Percentiles rank a stretch among this genome's conserved stretches.
Evolutionary conservation across 2,113 vertebrate genomes (phyloP).

Genomic region (Ammospiza nelsoni): DNA sequence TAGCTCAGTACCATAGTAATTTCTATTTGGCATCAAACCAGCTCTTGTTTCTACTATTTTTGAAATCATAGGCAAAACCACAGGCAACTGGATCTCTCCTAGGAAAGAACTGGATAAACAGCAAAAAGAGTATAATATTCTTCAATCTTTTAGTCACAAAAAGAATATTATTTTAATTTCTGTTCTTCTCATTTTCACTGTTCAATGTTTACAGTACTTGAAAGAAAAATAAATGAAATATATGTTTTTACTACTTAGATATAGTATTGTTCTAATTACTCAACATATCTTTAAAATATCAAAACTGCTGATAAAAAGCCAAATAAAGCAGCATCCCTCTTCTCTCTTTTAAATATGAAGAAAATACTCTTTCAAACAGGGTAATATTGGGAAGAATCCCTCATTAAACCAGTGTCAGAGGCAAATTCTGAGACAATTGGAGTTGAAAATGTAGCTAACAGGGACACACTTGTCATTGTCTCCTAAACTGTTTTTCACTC

Average conservation of each 20-base stretch:
- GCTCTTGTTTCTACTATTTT: constrained; percentile 32
- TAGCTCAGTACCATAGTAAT: not conserved
- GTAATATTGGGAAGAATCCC: not conserved
- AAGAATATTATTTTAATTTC: constrained; percentile 3
- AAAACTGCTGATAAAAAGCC: not conserved
- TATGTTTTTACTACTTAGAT: not conserved
- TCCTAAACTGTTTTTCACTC: not conserved
- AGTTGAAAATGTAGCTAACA: not conserved
- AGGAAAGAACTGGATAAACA: constrained; percentile 10
- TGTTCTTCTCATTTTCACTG: constrained; percentile 4
- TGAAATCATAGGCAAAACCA: constrained; percentile 51
- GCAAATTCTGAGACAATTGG: not conserved
- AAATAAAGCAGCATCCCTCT: not conserved
- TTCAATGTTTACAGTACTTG: not conserved
- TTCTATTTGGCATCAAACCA: not conserved
- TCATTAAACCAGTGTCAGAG: not conserved
- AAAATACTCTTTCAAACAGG: not conserved
- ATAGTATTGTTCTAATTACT: not conserved
- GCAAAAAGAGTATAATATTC: not conserved
- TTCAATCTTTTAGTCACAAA: not conserved
- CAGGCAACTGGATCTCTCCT: constrained; percentile 43
- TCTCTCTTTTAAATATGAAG: not conserved
- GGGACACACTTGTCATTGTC: not conserved
- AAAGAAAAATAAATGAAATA: not conserved
- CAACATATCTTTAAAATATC: not conserved